These are phyloP conservation scores for Sisyra terminalis DNA, from an alignment of 2,888 invertebrate species.

Conservation along the genomic window DNA sequence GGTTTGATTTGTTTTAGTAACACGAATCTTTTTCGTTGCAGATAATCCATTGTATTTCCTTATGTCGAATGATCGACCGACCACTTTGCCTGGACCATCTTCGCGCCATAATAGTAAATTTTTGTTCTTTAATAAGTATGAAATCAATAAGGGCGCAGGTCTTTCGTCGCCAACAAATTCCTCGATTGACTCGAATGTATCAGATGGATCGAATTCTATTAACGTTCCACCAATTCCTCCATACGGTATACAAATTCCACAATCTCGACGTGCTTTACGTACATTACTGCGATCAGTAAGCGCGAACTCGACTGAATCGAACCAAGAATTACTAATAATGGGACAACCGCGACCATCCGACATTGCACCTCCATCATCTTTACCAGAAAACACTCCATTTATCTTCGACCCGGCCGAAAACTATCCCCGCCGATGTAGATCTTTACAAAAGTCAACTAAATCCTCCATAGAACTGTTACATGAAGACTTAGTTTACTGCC, in stretches of 20 bases:
- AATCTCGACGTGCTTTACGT: conserved; percentile 24
- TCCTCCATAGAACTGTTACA: conserved; percentile 8
- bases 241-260: conserved; percentile 10
- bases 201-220: conserved; percentile 7
- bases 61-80: conserved; percentile 29
- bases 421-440: not conserved
- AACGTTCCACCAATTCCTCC: conserved; percentile 3
- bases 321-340: conserved; percentile 46
- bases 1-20: too few species aligned
- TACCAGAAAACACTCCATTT: not conserved
- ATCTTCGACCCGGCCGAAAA: not conserved
- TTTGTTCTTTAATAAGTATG: conserved; percentile 9
- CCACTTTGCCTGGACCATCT: conserved; percentile 11
- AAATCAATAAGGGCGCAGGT: conserved; percentile 14
- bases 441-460: conserved; percentile 1
- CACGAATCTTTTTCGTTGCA: conserved; percentile 36
- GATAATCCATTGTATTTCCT: conserved; percentile 69
- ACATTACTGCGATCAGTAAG: conserved; percentile 45
- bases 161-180: conserved; percentile 14
- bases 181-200: conserved; percentile 16
- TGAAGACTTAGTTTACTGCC: conserved; percentile 20
- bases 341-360: conserved; percentile 56
- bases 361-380: conserved; percentile 32
- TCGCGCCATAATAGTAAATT: conserved; percentile 2
- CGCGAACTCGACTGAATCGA: conserved; percentile 39